phyloP scores from a whole-genome alignment of 2,888 invertebrate species.

The Hydraecia micacea region DNA sequence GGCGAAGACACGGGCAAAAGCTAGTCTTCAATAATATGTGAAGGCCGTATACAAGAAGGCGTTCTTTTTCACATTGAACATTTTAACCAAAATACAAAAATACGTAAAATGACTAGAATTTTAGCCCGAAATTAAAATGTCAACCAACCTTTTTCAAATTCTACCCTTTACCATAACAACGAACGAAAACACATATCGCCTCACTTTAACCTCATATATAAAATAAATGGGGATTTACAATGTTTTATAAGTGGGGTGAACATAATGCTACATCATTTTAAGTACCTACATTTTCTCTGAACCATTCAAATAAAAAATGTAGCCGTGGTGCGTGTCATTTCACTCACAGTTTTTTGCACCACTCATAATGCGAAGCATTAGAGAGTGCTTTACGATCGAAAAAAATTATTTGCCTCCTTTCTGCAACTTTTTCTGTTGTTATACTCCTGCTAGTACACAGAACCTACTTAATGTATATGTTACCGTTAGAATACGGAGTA shows the following conservation, averaged over 20 bases:
- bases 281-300: constrained; percentile 29
- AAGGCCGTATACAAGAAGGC: not conserved
- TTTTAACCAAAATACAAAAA: not conserved
- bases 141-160: constrained; percentile 16
- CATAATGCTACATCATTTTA: constrained; percentile 42
- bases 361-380: too few relatives aligned
- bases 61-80: not conserved
- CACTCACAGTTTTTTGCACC: not conserved
- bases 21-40: not conserved
- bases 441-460: too few relatives aligned
- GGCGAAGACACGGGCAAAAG: not conserved
- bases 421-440: too few relatives aligned
- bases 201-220: constrained; percentile 32
- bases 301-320: constrained; percentile 42
- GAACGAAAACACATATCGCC: constrained; percentile 62
- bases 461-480: too few relatives aligned
- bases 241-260: constrained; percentile 44
- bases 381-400: too few relatives aligned
- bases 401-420: too few relatives aligned
- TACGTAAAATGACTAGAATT: not conserved
- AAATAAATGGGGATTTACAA: constrained; percentile 52
- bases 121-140: constrained; percentile 4
- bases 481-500: too few relatives aligned
- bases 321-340: not conserved
- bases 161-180: constrained; percentile 41